Base-by-base conservation (phyloP, 2,888 invertebrate genomes). In the Coecobrya sp. region DNA sequence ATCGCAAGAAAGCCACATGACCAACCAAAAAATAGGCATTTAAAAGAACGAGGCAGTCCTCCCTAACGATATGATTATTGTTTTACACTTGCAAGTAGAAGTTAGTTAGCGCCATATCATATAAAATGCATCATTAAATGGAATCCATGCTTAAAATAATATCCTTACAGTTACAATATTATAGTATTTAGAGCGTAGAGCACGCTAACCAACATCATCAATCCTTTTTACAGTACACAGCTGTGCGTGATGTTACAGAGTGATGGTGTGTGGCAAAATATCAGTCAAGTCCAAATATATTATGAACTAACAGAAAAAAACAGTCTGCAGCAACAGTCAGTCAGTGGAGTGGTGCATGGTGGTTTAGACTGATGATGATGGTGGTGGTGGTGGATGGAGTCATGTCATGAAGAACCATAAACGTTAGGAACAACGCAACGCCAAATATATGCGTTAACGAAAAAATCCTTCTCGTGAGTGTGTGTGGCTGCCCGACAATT, bases 181-280 rank as follows among this genome's bases (percentile, higher is more conserved):
- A n/a, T 16, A 27, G 19, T 68, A 30, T 16, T 13, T 19, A 76
- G 45, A 45, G 13, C 49, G n/a, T 79, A 49, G 25, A 79, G 79
- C 52, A 79, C 79, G 73, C 49, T 7, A 76, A 84, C 59, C 25
- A 45, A 70, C 84, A 73, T 73, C 82, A 84, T 89, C 84, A 89
- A 89, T 89, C 70, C 84, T 70, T n/a, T n/a, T 84, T 81, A 59
- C 62, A 13, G 30, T 27, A 36, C 79, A 65, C 82, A 89, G 89
- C 82, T 89, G 89, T 89, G 82, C 89, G 89, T 89, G 84, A 89
- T 89, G 85, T 65, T 49, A 30, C n/a, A 68, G 36, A 65, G 27
- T 85, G 65, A 68, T 59, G 45, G 70, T 52, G 59, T 84, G 89
- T 59, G 76, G 76, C 81, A 81, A 89, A 81, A 87, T 87, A 76